phyloP scores from a whole-genome alignment of 1,140 invertebrate genomes.

The Bombus turneri region DNA sequence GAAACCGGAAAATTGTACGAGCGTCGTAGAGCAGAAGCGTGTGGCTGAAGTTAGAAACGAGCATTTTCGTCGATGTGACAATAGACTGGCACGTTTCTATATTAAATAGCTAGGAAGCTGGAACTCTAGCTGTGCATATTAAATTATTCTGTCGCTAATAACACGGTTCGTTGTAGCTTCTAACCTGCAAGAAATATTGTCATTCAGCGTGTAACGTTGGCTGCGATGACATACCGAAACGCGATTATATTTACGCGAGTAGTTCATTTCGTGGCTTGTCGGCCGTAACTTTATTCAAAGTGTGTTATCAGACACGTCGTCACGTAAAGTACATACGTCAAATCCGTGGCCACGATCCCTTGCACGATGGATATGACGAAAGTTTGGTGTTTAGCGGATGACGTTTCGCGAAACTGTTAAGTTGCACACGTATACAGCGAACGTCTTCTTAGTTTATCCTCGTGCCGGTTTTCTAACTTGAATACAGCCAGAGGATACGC shows the following conservation, averaged over 20 bases:
- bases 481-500: no score
- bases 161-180: background rate
- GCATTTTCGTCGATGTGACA: background rate
- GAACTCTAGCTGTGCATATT: background rate
- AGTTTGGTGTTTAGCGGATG: constrained; percentile 15
- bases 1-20: background rate
- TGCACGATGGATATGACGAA: constrained; percentile 6
- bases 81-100: background rate
- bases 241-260: background rate
- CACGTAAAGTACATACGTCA: constrained; percentile 20
- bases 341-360: constrained; percentile 11
- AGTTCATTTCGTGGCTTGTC: constrained; percentile 2
- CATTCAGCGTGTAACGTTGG: background rate
- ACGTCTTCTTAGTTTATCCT: background rate
- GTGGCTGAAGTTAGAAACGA: background rate
- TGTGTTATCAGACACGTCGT: constrained; percentile 22
- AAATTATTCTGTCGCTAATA: constrained; percentile 14
- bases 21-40: background rate
- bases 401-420: constrained; percentile 26
- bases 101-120: no score
- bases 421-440: background rate
- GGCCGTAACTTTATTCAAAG: constrained; percentile 25
- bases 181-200: background rate
- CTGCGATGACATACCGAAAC: background rate
- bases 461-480: background rate